Base-by-base conservation (phyloP, 2,888 invertebrate species). In the Leptothorax acervorum region DNA sequence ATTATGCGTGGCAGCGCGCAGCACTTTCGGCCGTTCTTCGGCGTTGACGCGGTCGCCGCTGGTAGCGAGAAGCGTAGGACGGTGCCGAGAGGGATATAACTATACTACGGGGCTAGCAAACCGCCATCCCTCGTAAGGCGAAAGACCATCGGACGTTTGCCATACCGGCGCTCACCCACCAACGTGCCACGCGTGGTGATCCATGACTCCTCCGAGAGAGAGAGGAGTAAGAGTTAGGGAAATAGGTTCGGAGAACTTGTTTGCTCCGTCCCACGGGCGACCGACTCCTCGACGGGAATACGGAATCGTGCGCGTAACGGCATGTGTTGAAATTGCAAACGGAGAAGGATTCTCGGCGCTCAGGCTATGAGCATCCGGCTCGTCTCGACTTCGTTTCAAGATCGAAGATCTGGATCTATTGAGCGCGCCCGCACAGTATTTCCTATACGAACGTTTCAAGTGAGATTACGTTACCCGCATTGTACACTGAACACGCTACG, bases 161-260 rank as follows among this genome's bases (percentile, higher is more conserved):
- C 91, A 88, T 90, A 90, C 88, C 84, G 66, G 88, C 85, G 90
- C 84, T 90, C 23, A 23, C 23, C 89, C 92, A 90, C 89, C 92
- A 90, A 90, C 89, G 90, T 92, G 92, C 91, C 92, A 93, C 86
- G 79, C 84, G n/a, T 71, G 88, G 92, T 94, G 94, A 95, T 95
- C 93, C 94, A 95, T 95, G 93, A 93, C 93, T 94, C 94, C 94
- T 94, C 91, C 86, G 94, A 94, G 94, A 93, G 18, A 15, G 35
- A 48, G 55, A 23, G 42, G 65, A 87, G 90, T 90, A 92, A 92
- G 92, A 94, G 94, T 93, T 93, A 93, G 93, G 94, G 94, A 94
- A 94, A 94, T 94, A 93, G 94, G 93, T 94, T 94, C 91, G 92
- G 91, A 92, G 93, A 94, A 94, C 93, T 94, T 94, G 94, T 94